Percentiles rank a stretch among this genome's conserved stretches.
Evolutionary conservation across 2,113 vertebrate species (phyloP).

Genomic region (Leptobrachium leishanense): DNA sequence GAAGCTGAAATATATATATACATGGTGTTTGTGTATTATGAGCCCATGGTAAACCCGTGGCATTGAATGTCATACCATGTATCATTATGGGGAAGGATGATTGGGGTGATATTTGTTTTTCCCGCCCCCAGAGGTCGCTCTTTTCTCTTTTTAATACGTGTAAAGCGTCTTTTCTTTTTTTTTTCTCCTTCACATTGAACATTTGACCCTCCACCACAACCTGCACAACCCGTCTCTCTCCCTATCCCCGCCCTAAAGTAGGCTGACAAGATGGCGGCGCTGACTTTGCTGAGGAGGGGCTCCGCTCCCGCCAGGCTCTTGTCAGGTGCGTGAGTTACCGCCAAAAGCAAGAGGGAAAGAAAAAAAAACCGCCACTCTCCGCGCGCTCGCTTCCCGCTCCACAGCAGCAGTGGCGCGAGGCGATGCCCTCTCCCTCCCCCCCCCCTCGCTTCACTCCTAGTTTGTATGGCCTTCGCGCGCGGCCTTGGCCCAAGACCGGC

Average conservation of each 20-base stretch:
- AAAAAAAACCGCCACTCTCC: constrained; percentile 5
- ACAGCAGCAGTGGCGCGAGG: constrained; percentile 10
- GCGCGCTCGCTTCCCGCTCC: constrained; percentile 9
- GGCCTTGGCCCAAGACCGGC: too few species aligned
- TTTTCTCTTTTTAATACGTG: background rate
- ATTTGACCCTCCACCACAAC: background rate
- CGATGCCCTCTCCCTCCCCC: background rate
- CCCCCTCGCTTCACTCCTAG: background rate
- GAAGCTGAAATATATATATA: too few species aligned
- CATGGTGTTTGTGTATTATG: too few species aligned
- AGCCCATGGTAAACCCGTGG: too few species aligned
- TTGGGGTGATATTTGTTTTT: background rate
- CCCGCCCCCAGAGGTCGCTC: constrained; percentile 14
- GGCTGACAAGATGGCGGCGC: constrained; percentile 32
- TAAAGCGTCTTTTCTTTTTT: too few species aligned
- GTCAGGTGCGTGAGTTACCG: constrained; percentile 40
- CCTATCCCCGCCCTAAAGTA: background rate
- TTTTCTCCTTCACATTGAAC: background rate
- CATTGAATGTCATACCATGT: too few species aligned
- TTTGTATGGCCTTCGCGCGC: background rate
- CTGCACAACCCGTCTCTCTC: too few species aligned
- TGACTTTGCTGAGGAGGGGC: constrained; percentile 23
- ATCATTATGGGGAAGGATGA: too few species aligned
- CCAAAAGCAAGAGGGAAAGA: background rate
- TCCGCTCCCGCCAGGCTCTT: constrained; percentile 31